These are phyloP conservation scores for Sylvicapra grimmia DNA, from an alignment of 2,113 vertebrate species.

Conservation along the genomic window DNA sequence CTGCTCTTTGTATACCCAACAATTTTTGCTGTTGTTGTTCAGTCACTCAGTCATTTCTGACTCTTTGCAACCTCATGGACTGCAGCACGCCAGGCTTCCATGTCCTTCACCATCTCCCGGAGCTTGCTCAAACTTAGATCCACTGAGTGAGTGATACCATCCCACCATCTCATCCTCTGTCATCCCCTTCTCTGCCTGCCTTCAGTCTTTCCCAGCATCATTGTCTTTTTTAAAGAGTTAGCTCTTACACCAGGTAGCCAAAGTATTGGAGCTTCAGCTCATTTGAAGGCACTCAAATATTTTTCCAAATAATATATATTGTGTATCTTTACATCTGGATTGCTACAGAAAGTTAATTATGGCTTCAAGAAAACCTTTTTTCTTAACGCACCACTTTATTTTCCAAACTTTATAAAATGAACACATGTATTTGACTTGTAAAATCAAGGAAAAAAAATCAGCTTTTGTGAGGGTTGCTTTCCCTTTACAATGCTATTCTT, in stretches of 20 bases:
- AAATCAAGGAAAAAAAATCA: not conserved
- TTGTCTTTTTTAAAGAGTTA: not conserved
- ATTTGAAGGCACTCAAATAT: not conserved
- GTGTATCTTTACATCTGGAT: not conserved
- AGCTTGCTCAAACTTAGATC: not conserved
- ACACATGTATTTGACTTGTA: not conserved
- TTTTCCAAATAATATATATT: not conserved
- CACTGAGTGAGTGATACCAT: not conserved
- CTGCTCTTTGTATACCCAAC: not conserved
- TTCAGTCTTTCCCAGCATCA: not conserved
- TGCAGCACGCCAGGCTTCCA: not conserved
- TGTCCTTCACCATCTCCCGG: not conserved
- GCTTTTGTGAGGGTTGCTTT: not conserved
- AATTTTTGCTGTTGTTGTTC: not conserved
- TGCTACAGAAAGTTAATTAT: not conserved
- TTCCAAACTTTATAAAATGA: not conserved
- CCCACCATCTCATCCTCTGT: not conserved
- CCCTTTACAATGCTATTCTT: not conserved
- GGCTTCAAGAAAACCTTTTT: not conserved
- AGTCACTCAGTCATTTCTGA: not conserved
- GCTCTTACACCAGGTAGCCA: not conserved
- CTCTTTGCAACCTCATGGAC: not conserved
- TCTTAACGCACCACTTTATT: not conserved
- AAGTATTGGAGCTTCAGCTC: not conserved
- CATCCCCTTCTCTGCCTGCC: not conserved